Percentiles rank a stretch among this genome's conserved stretches.
phyloP scores from a whole-genome alignment of 2,113 vertebrate genomes.

The Ondatra zibethicus region DNA sequence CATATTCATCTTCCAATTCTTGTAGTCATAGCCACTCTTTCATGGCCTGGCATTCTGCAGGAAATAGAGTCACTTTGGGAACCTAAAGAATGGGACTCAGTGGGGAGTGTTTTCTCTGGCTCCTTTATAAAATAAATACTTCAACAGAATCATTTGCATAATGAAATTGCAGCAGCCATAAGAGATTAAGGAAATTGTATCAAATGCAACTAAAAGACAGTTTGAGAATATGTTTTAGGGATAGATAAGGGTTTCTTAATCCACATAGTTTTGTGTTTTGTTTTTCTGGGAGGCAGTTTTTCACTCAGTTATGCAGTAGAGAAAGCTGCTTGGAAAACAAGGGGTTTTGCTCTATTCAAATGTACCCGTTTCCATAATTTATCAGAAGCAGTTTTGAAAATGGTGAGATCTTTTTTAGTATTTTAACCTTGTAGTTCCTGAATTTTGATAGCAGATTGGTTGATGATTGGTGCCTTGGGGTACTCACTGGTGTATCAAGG shows the following conservation, averaged over 20 bases:
- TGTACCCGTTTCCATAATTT: slow-evolving; percentile 10
- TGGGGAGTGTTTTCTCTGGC: slow-evolving; percentile 64
- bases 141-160: slow-evolving; percentile 70
- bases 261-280: neutral
- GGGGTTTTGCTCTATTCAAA: neutral
- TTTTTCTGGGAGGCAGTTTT: neutral
- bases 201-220: slow-evolving; percentile 64
- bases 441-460: neutral
- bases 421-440: neutral
- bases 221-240: slow-evolving; percentile 65
- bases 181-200: slow-evolving; percentile 70
- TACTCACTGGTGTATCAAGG: neutral
- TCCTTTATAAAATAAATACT: slow-evolving; percentile 76
- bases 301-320: neutral
- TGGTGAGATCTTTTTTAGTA: neutral
- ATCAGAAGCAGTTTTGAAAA: neutral
- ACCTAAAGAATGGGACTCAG: slow-evolving; percentile 57
- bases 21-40: slow-evolving; percentile 37
- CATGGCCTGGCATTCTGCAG: slow-evolving; percentile 41
- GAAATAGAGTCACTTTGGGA: slow-evolving; percentile 72
- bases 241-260: slow-evolving; percentile 56
- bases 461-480: neutral
- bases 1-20: neutral
- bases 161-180: slow-evolving; percentile 66
- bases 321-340: slow-evolving; percentile 35